Evolutionary conservation across 2,113 vertebrate species (phyloP), one percentile per base, ranked within the genome.

Genomic region (Istiophorus platypterus): DNA sequence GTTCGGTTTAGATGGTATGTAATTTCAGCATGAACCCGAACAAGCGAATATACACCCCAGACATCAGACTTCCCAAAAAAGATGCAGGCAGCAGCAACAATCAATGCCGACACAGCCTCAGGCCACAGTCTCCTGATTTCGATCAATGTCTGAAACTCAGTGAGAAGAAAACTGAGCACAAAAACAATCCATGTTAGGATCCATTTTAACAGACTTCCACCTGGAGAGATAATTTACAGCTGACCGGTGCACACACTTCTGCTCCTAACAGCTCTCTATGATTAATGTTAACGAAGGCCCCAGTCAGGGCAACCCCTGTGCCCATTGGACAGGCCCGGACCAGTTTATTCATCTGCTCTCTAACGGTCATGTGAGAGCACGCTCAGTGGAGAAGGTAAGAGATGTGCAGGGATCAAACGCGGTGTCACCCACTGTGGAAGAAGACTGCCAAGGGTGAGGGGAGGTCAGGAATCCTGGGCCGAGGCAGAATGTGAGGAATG

Each of bases 401-500:
- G 58, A 57, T 74, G 47, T 54, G 65, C 76, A 18, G 52, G 73
- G 59, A 83, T 85, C 78, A 77, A 79, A 74, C 75, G 37, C 0
- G 0, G 51, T 65, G 52, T 81, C 74, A 67, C 47, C 67, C 56
- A 29, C 52, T 52, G 6, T 31, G 57, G 47, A 80, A 68, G 67
- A 54, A 74, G 56, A 39, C 34, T 24, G 42, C 52, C 0, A 22
- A 76, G 69, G 84, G 82, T 87, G 85, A 88, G 57, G 45, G 81
- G 62, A 85, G 88, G 85, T 90, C 80, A 90, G 72, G 82, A 88
- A 78, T 88, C 74, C 72, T 70, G 69, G 66, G 65, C 37, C 52
- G 61, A 80, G 71, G 85, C 84, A 88, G 88, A 90, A 93, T 86
- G 75, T 11, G 27, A 80, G 84, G 88, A 94, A 93, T 93, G 84